phyloP scores from a whole-genome alignment of 2,888 invertebrate species.

The Drosophila meridionalis region DNA sequence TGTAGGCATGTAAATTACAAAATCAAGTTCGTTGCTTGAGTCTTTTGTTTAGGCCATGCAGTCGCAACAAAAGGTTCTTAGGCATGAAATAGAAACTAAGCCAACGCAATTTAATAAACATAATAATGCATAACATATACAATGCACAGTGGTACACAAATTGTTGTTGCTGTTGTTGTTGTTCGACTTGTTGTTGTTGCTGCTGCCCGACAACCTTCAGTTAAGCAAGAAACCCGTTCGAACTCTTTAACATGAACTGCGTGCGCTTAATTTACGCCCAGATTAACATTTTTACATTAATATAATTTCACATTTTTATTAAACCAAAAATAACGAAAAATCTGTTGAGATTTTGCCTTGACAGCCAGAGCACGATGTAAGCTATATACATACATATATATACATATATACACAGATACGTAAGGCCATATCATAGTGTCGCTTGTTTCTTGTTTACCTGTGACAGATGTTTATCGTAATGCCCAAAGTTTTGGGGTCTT shows the following conservation, averaged over 20 bases:
- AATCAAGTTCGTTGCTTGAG: conserved; percentile 79
- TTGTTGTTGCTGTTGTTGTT: conserved; percentile 13
- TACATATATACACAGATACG: conserved; percentile 12
- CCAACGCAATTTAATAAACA: conserved; percentile 54
- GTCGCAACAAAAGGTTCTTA: conserved; percentile 74
- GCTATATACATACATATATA: conserved; percentile 12
- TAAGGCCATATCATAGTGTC: conserved; percentile 40
- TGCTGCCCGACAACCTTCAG: conserved; percentile 59
- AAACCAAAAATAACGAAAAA: conserved; percentile 51
- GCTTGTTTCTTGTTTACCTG: conserved; percentile 43
- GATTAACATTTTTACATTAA: conserved; percentile 75
- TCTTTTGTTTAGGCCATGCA: conserved; percentile 69
- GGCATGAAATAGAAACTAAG: conserved; percentile 71
- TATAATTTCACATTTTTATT: conserved; percentile 75
- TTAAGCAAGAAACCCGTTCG: conserved; percentile 60
- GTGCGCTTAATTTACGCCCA: conserved; percentile 75
- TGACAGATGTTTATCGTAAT: conserved; percentile 48
- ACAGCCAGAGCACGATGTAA: conserved; percentile 32
- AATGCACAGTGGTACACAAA: conserved; percentile 41
- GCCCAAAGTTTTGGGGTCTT: conserved; percentile 56
- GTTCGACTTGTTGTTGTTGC: conserved; percentile 3
- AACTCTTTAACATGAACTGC: conserved; percentile 44
- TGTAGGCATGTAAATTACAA: conserved; percentile 76
- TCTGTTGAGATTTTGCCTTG: conserved; percentile 51
- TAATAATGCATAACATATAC: conserved; percentile 43